Evolutionary conservation across 1,140 invertebrate genomes (phyloP).

Genomic region (Drosophila mayri): DNA sequence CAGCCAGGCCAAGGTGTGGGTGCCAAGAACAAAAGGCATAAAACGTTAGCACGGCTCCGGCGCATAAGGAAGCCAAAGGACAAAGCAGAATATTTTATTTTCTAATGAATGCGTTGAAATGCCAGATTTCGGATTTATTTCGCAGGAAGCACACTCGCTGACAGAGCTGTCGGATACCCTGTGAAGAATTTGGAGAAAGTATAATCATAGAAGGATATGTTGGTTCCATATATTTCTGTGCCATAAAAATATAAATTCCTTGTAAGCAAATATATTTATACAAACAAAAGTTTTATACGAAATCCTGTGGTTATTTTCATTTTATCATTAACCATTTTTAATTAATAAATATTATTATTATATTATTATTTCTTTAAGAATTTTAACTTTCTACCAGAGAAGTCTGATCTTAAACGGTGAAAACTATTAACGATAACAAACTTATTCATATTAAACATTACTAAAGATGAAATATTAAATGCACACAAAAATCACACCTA

Average conservation of each 20-base stretch:
- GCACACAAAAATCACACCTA: neutral
- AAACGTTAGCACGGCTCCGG: conserved; percentile 31
- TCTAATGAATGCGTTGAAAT: conserved; percentile 65
- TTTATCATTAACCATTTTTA: neutral
- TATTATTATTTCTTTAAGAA: neutral
- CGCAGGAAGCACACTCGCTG: neutral
- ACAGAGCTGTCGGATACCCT: conserved; percentile 17
- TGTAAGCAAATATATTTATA: too few species aligned
- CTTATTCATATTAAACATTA: neutral
- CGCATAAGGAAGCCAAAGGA: conserved; percentile 27
- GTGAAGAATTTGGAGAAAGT: too few species aligned
- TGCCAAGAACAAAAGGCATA: conserved; percentile 61
- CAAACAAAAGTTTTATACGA: neutral
- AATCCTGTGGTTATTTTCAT: neutral
- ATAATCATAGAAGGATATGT: neutral
- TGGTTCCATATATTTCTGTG: neutral
- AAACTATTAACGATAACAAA: neutral
- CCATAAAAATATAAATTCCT: neutral
- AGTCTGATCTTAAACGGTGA: too few species aligned
- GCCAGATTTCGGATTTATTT: conserved; percentile 62
- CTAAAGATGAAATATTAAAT: neutral
- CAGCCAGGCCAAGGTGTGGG: conserved; percentile 37
- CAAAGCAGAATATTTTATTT: conserved; percentile 77
- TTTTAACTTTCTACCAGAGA: too few species aligned
- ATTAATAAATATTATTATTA: neutral